Conservation (phyloP, 2,888 invertebrate species). For the Diarsia dahlii region DNA sequence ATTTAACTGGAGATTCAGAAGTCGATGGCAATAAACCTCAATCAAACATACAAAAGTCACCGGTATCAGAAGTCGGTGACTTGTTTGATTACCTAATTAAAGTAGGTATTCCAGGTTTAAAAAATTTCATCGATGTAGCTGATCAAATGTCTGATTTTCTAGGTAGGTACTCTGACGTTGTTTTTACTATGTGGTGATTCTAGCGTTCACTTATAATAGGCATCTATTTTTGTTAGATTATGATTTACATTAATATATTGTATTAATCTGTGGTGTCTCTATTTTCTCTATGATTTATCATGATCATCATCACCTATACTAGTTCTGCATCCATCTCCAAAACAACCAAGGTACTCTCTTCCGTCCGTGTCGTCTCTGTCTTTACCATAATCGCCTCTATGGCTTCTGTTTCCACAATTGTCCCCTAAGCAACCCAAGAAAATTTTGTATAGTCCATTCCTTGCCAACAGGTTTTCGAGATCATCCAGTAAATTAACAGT, state of each 20-base stretch:
- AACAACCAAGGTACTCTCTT: constrained; percentile 9
- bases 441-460: constrained; percentile 21
- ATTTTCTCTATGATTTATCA: not conserved
- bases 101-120: not conserved
- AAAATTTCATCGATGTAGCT: not conserved
- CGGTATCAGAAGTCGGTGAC: too few species aligned
- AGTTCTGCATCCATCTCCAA: not conserved
- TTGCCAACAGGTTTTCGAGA: constrained; percentile 20
- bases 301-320: not conserved
- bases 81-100: too few species aligned
- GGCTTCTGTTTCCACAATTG: not conserved
- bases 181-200: not conserved
- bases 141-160: not conserved
- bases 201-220: not conserved
- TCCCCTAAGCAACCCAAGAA: constrained; percentile 20
- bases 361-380: not conserved
- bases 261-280: not conserved
- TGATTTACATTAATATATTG: not conserved
- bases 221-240: not conserved
- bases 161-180: not conserved
- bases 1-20: too few species aligned
- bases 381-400: not conserved
- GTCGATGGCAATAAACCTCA: too few species aligned
- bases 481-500: constrained; percentile 14
- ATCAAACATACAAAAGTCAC: too few species aligned